phyloP scores from a whole-genome alignment of 2,113 vertebrate species.

The Cricetomys ansorgei region DNA sequence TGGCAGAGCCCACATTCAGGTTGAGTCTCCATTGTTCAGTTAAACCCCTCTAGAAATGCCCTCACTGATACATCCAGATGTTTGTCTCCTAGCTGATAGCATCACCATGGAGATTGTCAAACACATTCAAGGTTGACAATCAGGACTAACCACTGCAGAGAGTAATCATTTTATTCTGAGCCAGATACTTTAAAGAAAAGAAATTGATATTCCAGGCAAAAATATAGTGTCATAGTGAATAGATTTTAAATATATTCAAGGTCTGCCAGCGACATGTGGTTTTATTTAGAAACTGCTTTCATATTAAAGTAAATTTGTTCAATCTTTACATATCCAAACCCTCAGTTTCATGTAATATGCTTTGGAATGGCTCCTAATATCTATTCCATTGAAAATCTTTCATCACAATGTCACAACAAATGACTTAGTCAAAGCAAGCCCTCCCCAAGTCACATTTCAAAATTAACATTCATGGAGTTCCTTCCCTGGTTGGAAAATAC shows the following conservation, averaged over 20 bases:
- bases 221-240: neutral
- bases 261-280: slow-evolving; percentile 80
- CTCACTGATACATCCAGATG: neutral
- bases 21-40: neutral
- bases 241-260: slow-evolving; percentile 50
- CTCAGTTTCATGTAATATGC: slow-evolving; percentile 69
- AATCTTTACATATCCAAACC: slow-evolving; percentile 67
- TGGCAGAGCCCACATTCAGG: neutral
- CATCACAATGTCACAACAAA: slow-evolving; percentile 66
- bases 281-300: slow-evolving; percentile 81
- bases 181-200: slow-evolving; percentile 25
- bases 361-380: slow-evolving; percentile 58
- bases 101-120: no score
- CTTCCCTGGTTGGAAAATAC: neutral
- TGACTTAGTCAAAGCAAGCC: slow-evolving; percentile 34
- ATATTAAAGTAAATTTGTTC: slow-evolving; percentile 66
- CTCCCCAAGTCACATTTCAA: neutral
- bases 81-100: neutral
- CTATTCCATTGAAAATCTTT: slow-evolving; percentile 75
- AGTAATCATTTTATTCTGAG: neutral
- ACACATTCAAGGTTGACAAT: neutral
- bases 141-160: neutral
- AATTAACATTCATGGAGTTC: slow-evolving; percentile 7
- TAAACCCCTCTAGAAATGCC: neutral
- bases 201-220: slow-evolving; percentile 11